Conservation (phyloP, 2,888 invertebrate genomes). For the Horisme vitalbata region DNA sequence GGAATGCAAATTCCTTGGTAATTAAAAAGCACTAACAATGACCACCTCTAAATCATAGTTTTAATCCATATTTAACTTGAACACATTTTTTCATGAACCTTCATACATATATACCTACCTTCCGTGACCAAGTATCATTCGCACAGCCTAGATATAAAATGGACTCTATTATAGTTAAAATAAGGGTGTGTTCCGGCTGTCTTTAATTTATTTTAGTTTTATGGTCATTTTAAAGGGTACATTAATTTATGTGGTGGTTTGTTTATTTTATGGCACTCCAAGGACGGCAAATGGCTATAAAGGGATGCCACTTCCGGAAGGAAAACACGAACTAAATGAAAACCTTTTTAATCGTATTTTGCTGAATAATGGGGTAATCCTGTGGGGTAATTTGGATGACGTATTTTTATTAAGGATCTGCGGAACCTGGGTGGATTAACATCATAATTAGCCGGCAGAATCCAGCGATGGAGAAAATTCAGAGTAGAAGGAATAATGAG, state of each 20-base stretch:
- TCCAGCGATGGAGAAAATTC: too few species aligned
- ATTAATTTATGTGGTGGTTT: slow-evolving; percentile 35
- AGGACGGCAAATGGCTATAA: slow-evolving; percentile 28
- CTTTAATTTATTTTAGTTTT: slow-evolving; percentile 33
- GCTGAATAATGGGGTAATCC: slow-evolving; percentile 13
- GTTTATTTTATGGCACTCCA: slow-evolving; percentile 31
- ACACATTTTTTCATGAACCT: slow-evolving; percentile 28
- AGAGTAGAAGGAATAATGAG: too few species aligned
- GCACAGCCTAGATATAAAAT: background rate
- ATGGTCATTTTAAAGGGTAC: slow-evolving; percentile 30
- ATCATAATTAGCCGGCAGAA: too few species aligned
- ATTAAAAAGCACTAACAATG: slow-evolving; percentile 18
- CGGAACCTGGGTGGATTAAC: too few species aligned
- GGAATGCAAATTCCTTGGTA: slow-evolving; percentile 14
- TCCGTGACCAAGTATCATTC: slow-evolving; percentile 31
- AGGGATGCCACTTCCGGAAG: slow-evolving; percentile 27
- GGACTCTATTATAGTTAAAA: background rate
- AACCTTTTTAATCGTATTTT: slow-evolving; percentile 19
- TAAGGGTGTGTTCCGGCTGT: slow-evolving; percentile 10
- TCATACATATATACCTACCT: too few species aligned
- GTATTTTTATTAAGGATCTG: slow-evolving; percentile 10
- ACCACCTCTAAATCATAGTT: slow-evolving; percentile 31
- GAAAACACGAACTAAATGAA: slow-evolving; percentile 18
- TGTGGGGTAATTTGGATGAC: slow-evolving; percentile 6
- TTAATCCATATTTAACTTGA: slow-evolving; percentile 28